Percentiles rank a stretch among this genome's conserved stretches.
phyloP scores from a whole-genome alignment of 1,140 invertebrate species.

The Ips nitidus region DNA sequence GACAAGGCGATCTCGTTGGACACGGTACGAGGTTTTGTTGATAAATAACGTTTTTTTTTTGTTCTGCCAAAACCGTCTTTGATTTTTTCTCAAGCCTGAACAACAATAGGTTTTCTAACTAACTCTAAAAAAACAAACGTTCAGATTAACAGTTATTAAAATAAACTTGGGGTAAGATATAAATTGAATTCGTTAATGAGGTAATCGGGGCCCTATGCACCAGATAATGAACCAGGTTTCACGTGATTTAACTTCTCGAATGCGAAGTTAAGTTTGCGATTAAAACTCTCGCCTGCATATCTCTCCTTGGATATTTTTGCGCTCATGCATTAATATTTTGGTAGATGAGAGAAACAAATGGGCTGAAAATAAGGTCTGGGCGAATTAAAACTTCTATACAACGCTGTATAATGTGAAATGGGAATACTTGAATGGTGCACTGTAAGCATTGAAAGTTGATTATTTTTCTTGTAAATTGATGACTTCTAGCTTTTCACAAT shows the following conservation, averaged over 20 bases:
- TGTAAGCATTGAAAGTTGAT: too few relatives aligned
- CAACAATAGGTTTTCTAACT: too few relatives aligned
- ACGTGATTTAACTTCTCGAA: slow-evolving; percentile 9
- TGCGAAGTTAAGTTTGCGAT: slow-evolving; percentile 11
- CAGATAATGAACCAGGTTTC: slow-evolving; percentile 4
- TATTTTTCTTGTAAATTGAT: not conserved
- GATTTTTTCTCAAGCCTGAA: too few relatives aligned
- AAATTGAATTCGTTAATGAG: too few relatives aligned
- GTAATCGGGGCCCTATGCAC: not conserved
- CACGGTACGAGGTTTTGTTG: too few relatives aligned
- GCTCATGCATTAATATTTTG: slow-evolving; percentile 19
- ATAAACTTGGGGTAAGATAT: too few relatives aligned
- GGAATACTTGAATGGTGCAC: not conserved
- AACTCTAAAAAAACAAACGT: too few relatives aligned
- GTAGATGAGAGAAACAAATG: slow-evolving; percentile 15
- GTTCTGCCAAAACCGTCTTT: too few relatives aligned
- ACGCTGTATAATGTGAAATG: not conserved
- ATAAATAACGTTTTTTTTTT: too few relatives aligned
- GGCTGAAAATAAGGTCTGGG: slow-evolving; percentile 9
- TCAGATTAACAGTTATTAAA: too few relatives aligned
- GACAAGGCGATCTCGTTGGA: too few relatives aligned
- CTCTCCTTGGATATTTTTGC: slow-evolving; percentile 8
- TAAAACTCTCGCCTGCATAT: slow-evolving; percentile 18
- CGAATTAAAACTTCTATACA: slow-evolving; percentile 13
- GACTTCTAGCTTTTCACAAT: slow-evolving; percentile 4